Base-by-base conservation (phyloP, 1,140 invertebrate genomes). In the Camponotus floridanus region DNA sequence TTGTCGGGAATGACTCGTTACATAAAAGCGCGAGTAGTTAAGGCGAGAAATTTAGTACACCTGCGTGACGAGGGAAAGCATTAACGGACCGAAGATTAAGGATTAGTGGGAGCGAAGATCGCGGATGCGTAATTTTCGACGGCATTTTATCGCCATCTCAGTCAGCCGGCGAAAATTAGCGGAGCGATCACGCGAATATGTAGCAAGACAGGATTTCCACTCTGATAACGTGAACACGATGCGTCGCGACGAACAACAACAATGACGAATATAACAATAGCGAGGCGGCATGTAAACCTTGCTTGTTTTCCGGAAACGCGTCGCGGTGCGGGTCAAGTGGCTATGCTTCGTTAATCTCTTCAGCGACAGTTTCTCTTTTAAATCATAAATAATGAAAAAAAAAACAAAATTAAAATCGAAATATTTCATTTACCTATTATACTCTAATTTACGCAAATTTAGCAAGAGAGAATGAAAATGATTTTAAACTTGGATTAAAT, bases 201-300 rank as follows among this genome's bases (percentile, higher is more conserved):
- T 42, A 51, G 33, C 26, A 36, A 76, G 68, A n/a, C 90, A 91
- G 90, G 90, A 91, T 91, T 91, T 91, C 90, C 89, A 91, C 89
- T 90, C 90, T 90, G 86, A 90, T 91, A 88, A 90, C 89, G 88
- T 85, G 59, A 89, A 83, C 81, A 55, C 71, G 59, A 39, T 85
- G 31, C 59, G 36, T 81, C 65, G 42, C 64, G 39, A 45, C 15
- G 26, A 11, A 5, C 31, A 85, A 5, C 31, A 85, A 85, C 76
- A 78, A 70, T 57, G 45, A 59, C 48, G n/a, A 76, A 36, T 15
- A 33, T 45, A 81, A 89, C 85, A 85, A 87, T 85, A 39, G n/a
- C 51, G 21, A 62, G 21, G 31, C 9, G 18, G 21, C 68, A 33
- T 51, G 13, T 42, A 65, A 61, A 68, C 31, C n/a, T 84, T 61